Conservation (phyloP, 2,797 vertebrate species). For the Lophotriccus pileatus region DNA sequence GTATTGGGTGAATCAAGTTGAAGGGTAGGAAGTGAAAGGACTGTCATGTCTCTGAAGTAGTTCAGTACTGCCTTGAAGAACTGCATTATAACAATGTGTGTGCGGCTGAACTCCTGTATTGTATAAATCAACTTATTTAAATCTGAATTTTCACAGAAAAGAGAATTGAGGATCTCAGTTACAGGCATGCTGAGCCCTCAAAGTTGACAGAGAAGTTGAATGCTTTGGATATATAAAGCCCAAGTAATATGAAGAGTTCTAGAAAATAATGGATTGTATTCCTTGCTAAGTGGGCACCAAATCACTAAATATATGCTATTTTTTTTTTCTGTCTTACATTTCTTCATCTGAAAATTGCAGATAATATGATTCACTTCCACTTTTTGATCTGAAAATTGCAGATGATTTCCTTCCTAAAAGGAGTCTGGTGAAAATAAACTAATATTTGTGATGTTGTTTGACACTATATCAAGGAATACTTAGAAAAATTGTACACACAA, state of each 20-base stretch:
- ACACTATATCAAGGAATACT: neutral
- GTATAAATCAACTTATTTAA: neutral
- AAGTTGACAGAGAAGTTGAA: neutral
- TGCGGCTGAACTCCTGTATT: neutral
- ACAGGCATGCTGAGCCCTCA: neutral
- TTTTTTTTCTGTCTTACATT: neutral
- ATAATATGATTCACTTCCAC: too few relatives aligned
- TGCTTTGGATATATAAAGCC: neutral
- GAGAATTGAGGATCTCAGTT: neutral
- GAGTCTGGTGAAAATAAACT: neutral
- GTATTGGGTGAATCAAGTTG: neutral
- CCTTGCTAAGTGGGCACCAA: neutral
- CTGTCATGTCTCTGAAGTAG: neutral
- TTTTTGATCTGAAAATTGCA: neutral
- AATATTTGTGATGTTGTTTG: neutral
- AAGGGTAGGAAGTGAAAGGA: neutral
- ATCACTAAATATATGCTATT: neutral
- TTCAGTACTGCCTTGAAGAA: neutral
- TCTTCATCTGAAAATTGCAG: neutral
- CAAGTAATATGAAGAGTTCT: neutral
- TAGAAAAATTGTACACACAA: neutral
- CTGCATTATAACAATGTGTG: neutral
- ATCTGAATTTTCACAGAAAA: neutral
- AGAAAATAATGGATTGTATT: neutral
- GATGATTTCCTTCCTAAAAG: neutral